These are phyloP conservation scores for Poecile montanus DNA, from an alignment of 2,797 vertebrate species.

Conservation along the genomic window DNA sequence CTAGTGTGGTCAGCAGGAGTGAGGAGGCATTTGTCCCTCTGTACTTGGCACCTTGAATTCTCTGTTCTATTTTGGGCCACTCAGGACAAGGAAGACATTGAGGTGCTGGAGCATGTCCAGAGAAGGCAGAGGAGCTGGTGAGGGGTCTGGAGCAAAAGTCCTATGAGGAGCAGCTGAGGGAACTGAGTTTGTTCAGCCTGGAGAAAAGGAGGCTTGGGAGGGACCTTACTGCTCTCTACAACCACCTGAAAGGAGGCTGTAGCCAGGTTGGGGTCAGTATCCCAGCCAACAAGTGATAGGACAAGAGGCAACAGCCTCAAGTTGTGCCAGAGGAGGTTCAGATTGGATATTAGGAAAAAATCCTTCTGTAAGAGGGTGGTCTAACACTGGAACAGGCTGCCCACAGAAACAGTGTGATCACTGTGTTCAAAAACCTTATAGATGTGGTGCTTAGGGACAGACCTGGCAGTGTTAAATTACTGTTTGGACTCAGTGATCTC, in stretches of 20 bases:
- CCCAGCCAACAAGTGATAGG: background rate
- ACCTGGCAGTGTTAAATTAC: background rate
- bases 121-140: background rate
- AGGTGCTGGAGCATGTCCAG: background rate
- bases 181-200: background rate
- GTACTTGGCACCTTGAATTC: background rate
- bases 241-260: background rate
- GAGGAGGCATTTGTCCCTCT: background rate
- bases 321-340: background rate
- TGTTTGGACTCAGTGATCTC: background rate
- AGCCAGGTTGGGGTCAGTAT: background rate
- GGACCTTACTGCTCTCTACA: background rate
- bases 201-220: background rate
- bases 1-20: background rate
- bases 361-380: background rate
- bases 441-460: background rate
- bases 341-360: background rate
- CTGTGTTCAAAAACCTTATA: background rate
- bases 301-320: background rate
- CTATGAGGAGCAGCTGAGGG: background rate
- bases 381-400: background rate
- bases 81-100: background rate
- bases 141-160: background rate
- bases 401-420: background rate
- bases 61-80: background rate